Evolutionary conservation across 2,888 invertebrate genomes (phyloP), one percentile per base, ranked within the genome.

Genomic region (Melipona bicolor): DNA sequence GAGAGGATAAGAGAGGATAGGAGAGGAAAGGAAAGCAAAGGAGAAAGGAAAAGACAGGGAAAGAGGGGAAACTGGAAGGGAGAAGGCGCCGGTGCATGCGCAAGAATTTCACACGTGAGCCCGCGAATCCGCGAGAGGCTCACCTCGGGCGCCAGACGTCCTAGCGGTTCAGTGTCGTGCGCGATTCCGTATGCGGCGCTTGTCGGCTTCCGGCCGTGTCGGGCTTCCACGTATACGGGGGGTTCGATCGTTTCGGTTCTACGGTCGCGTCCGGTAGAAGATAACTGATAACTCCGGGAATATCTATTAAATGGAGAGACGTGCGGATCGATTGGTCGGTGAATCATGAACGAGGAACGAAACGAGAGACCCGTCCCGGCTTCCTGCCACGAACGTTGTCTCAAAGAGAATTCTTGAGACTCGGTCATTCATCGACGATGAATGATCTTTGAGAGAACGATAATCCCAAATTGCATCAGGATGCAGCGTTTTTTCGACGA

Each of bases 71-170:
- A 65, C 65, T 61, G 80, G 82, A 77, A 79, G 90, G 87, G 88
- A 86, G 89, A 86, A 90, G 90, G 90, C 90, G 90, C 89, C 85
- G 91, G 93, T 92, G 93, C 94, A 93, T 93, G 93, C 93, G 93
- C 93, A 88, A 89, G 88, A 91, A 92, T 92, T 92, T 90, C 92
- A 92, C 94, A 94, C 94, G 94, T 94, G 93, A 94, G 93, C 91
- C 92, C 92, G 93, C 92, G 93, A 93, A 93, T 91, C 91, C 90
- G 89, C 88, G 90, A 90, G 85, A 87, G 89, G 88, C 72, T 90
- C 88, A 90, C 90, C 91, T 91, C 89, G 90, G 89, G 89, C 90
- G 90, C 89, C 85, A 90, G 92, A 90, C 90, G 91, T 92, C 90
- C 92, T 90, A 91, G 87, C 85, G 87, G 88, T 91, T 92, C 92